These are phyloP conservation scores for Pelecanoides urinatrix DNA, from an alignment of 2,113 vertebrate genomes.

Conservation along the genomic window DNA sequence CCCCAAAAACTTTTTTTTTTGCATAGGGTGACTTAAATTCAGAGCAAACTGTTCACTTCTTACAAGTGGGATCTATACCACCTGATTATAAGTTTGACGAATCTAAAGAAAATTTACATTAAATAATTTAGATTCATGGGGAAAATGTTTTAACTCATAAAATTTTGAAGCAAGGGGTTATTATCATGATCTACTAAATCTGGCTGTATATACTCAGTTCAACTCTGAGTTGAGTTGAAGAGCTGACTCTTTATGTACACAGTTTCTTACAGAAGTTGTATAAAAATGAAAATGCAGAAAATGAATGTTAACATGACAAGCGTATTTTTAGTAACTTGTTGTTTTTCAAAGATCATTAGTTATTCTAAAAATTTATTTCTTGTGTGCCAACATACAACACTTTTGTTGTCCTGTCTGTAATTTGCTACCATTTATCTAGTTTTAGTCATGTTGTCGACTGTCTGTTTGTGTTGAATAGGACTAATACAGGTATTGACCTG, in stretches of 20 bases:
- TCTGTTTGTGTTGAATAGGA: background rate
- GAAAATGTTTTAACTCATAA: background rate
- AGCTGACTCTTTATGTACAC: background rate
- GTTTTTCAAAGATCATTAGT: background rate
- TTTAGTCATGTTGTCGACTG: background rate
- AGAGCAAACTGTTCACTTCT: background rate
- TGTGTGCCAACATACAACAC: background rate
- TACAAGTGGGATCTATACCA: background rate
- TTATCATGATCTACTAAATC: background rate
- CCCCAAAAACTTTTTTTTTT: background rate
- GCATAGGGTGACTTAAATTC: background rate
- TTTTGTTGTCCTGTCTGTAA: background rate
- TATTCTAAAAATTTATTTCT: background rate
- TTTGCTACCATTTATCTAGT: background rate
- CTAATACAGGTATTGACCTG: fast-evolving
- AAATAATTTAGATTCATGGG: background rate
- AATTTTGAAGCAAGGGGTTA: background rate
- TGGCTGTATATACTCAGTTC: background rate
- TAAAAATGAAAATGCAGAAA: background rate
- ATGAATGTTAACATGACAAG: background rate
- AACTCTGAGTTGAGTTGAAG: background rate
- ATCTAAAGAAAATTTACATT: background rate
- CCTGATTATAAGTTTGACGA: background rate
- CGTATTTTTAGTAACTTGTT: background rate
- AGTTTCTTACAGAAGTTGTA: background rate